These are phyloP conservation scores for Meghimatium bilineatum DNA, from an alignment of 2,888 invertebrate genomes.

Conservation along the genomic window DNA sequence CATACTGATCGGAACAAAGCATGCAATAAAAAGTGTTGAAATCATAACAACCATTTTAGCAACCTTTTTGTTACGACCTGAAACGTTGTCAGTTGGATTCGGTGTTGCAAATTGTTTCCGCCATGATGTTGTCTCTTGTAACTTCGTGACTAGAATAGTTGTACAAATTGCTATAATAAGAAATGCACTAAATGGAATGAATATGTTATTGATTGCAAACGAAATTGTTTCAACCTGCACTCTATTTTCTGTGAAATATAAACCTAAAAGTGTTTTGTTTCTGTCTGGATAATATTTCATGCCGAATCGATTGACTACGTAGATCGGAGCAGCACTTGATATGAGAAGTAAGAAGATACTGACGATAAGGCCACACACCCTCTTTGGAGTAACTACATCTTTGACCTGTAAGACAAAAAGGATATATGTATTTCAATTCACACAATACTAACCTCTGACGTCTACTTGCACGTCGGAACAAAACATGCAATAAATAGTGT, in stretches of 20 bases:
- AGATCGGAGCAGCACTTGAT: not conserved
- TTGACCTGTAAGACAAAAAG: not conserved
- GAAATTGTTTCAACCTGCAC: not conserved
- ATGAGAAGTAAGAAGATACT: not conserved
- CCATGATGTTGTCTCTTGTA: not conserved
- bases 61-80: not conserved
- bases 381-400: not conserved
- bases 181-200: not conserved
- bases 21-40: not conserved
- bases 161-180: not conserved
- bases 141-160: not conserved
- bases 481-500: too few species aligned
- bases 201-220: not conserved
- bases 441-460: too few species aligned
- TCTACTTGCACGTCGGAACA: too few species aligned
- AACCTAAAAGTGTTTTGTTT: not conserved
- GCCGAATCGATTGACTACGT: not conserved
- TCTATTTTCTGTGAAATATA: not conserved
- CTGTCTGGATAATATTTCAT: not conserved
- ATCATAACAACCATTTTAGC: not conserved
- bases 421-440: too few species aligned
- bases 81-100: not conserved
- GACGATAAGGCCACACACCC: not conserved
- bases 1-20: not conserved
- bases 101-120: not conserved